phyloP scores from a whole-genome alignment of 2,113 vertebrate genomes.

The Psettodes erumei region DNA sequence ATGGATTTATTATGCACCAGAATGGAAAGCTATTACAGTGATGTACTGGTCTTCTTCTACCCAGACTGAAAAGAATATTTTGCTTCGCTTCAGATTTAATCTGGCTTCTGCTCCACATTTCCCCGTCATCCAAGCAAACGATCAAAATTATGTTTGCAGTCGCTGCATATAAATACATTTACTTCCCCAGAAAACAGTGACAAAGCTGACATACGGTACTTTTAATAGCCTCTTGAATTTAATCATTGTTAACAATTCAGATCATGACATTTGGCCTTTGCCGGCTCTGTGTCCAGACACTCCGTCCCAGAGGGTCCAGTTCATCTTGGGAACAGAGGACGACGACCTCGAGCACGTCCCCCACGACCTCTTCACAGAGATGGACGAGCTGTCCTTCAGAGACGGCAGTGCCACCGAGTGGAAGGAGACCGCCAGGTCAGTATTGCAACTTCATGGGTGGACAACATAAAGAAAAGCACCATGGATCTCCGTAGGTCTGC shows the following conservation, averaged over 20 bases:
- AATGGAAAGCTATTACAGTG: slow-evolving; percentile 21
- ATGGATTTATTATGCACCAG: slow-evolving; percentile 5
- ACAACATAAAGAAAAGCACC: neutral
- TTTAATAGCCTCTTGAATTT: too few species aligned
- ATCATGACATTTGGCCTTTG: slow-evolving; percentile 3
- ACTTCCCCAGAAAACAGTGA: neutral
- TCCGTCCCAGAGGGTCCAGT: slow-evolving; percentile 94
- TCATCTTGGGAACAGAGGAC: slow-evolving; percentile 94
- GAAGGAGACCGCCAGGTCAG: slow-evolving; percentile 94
- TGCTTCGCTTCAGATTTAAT: neutral
- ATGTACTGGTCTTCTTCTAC: neutral
- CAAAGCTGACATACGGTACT: neutral
- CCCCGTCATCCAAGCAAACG: neutral
- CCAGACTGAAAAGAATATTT: neutral
- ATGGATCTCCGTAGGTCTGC: neutral
- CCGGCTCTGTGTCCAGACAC: slow-evolving; percentile 84
- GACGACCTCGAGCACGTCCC: slow-evolving; percentile 94
- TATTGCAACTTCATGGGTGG: neutral
- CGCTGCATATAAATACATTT: neutral
- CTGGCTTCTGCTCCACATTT: neutral
- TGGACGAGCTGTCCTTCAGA: slow-evolving; percentile 93
- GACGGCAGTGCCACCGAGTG: slow-evolving; percentile 92
- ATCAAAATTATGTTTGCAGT: neutral
- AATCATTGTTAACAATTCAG: neutral
- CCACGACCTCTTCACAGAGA: slow-evolving; percentile 95